Base-by-base conservation (phyloP, 2,797 vertebrate genomes). In the Mormyrus hasselquistii region DNA sequence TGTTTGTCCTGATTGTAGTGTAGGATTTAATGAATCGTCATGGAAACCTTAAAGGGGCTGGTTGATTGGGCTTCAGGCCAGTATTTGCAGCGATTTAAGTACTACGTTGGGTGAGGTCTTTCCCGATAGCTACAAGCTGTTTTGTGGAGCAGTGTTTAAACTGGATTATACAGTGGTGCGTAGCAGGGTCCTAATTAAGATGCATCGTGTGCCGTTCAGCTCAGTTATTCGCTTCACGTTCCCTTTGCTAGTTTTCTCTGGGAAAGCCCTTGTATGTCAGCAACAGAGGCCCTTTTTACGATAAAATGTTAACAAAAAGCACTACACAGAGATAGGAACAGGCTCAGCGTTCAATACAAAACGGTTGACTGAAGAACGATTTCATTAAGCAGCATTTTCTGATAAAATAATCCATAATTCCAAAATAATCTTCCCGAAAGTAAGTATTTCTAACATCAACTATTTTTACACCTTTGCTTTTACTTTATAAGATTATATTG, bases 221-320 rank as follows among this genome's bases (percentile, higher is more conserved):
- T 65, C 25, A 14, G 14, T 1, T 41, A 55, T 44, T 84, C 85
- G 53, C 85, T 38, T 57, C 85, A 55, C 52, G 84, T 86, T 86
- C 29, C 22, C 22, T 8, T 12, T 12, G 50, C 84, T 55, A 10
- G 52, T 47, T 47, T 55, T 88, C 25, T 50, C 53, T 76, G 52
- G 38, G 41, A 62, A 59, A 84, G 34, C 50, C 59, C 50, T n/a
- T 44, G 88, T 79, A 53, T 22, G 44, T 34, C 52, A 19, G 12
- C n/a, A n/a, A 89, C 34, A 52, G 38, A 41, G 85, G 50, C 85
- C 85, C 38, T 29, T 88, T 50, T 84, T 49, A 86, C n/a, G 52
- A 55, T 55, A 57, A 57, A 57, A 52, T 53, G 84, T 86, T 55
- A 29, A 50, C 82, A 50, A 88, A 52, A 55, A 38, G 86, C 29